These are phyloP conservation scores for Oncorhynchus nerka DNA, from an alignment of 2,113 vertebrate genomes.

Conservation along the genomic window DNA sequence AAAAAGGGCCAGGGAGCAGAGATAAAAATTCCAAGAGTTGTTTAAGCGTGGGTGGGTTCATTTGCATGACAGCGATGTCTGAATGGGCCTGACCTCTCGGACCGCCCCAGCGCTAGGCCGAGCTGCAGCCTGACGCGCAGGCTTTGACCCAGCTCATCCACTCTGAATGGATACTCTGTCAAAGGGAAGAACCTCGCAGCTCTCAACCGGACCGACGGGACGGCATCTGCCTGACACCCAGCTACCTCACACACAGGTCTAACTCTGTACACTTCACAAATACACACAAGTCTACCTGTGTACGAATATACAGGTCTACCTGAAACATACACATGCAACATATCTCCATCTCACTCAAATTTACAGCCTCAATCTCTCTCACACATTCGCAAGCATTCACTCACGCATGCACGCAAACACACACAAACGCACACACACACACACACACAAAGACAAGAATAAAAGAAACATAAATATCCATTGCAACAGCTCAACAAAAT, in stretches of 20 bases:
- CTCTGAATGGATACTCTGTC: constrained; percentile 98
- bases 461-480: not conserved
- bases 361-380: not conserved
- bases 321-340: not conserved
- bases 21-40: constrained; percentile 99
- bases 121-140: constrained; percentile 93
- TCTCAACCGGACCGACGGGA: constrained; percentile 65
- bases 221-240: constrained; percentile 87
- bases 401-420: not conserved
- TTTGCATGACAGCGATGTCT: constrained; percentile 95
- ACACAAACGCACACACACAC: not conserved
- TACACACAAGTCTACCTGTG: not conserved
- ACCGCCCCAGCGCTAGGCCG: constrained; percentile 86
- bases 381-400: not conserved
- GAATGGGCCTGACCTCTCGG: constrained; percentile 94
- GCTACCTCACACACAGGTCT: constrained; percentile 32
- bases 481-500: not conserved
- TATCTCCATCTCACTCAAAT: constrained; percentile 21
- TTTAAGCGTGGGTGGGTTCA: constrained; percentile 95
- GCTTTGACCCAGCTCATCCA: constrained; percentile 97
- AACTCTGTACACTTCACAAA: not conserved
- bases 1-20: constrained; percentile 91
- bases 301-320: not conserved
- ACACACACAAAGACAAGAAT: not conserved
- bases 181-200: constrained; percentile 88